phyloP scores from a whole-genome alignment of 2,797 vertebrate species.

The Danio albolineatus region DNA sequence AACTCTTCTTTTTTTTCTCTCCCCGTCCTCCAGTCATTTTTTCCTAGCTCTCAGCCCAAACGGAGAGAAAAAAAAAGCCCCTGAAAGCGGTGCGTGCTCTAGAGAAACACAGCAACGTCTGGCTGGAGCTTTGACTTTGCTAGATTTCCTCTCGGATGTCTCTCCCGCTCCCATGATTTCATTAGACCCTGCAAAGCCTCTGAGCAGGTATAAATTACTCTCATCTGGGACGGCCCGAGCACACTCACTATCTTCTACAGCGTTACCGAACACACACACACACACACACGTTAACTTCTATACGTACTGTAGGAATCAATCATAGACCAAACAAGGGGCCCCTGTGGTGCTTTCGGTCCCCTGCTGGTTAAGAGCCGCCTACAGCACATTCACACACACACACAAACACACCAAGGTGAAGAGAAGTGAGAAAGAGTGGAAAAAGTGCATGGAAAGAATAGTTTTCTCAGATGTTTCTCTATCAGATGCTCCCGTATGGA shows the following conservation, averaged over 20 bases:
- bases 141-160: constrained; percentile 35
- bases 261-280: constrained; percentile 6
- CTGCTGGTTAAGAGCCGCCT: constrained; percentile 55
- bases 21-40: neutral
- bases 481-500: constrained; percentile 21
- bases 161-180: constrained; percentile 19
- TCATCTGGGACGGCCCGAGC: constrained; percentile 36
- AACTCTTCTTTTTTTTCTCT: neutral
- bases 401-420: constrained; percentile 59
- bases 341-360: constrained; percentile 37
- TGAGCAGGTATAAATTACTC: constrained; percentile 39
- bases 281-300: constrained; percentile 14
- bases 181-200: constrained; percentile 17
- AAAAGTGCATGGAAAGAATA: constrained; percentile 29
- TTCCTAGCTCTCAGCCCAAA: constrained; percentile 13
- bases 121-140: constrained; percentile 23
- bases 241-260: constrained; percentile 26
- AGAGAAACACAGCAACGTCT: constrained; percentile 2
- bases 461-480: constrained; percentile 51
- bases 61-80: neutral
- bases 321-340: constrained; percentile 24
- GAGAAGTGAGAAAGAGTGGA: neutral
- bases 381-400: constrained; percentile 66
- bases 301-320: constrained; percentile 38
- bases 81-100: neutral